Base-by-base conservation (phyloP, 2,797 vertebrate species). In the Petrocephalus sullivani region DNA sequence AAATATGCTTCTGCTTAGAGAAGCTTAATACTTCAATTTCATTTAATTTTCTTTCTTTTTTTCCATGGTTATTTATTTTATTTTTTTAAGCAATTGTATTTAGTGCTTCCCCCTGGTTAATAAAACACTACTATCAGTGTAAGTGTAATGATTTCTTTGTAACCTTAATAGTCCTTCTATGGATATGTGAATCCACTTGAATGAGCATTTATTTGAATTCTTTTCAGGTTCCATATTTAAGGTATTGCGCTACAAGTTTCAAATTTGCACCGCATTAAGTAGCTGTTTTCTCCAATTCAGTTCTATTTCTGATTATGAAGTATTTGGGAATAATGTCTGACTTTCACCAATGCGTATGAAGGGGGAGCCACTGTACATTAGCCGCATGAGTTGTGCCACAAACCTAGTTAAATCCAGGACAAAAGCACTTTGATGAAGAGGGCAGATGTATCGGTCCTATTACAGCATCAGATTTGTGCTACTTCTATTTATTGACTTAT, bases 341-440 rank as follows among this genome's bases (percentile, higher is more conserved):
- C 46, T 49, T 49, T 83, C 81, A 21, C 19, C 7, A 19, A 21
- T 51, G 81, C 53, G 46, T 83, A 54, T 23, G 46, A 83, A 54
- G 81, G 37, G 71, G 71, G 37, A 78, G 71, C 71, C 71, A 83
- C 19, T 83, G n/a, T 21, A 54, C 81, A 7, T 51, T 19, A 54
- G 19, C n/a, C 53, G 19, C 49, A 54, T 4, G 8, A 83, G 81
- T 83, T 83, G 81, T 83, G 81, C 81, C 81, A 83, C 46, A 83
- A 83, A 83, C 81, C 81, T 28, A 51, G 81, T 54, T 83, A 83
- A 83, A 83, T 83, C n/a, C 46, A 83, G 81, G 81, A 83, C 81
- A 53, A 83, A 83, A 83, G 81, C 19, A 51, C n/a, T 83, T 54
- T 83, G 46, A 83, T 21, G 21, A 2, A 8, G 12, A 56, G 19